Evolutionary conservation across 2,113 vertebrate species (phyloP).

Genomic region (Periophthalmodon schlosseri): DNA sequence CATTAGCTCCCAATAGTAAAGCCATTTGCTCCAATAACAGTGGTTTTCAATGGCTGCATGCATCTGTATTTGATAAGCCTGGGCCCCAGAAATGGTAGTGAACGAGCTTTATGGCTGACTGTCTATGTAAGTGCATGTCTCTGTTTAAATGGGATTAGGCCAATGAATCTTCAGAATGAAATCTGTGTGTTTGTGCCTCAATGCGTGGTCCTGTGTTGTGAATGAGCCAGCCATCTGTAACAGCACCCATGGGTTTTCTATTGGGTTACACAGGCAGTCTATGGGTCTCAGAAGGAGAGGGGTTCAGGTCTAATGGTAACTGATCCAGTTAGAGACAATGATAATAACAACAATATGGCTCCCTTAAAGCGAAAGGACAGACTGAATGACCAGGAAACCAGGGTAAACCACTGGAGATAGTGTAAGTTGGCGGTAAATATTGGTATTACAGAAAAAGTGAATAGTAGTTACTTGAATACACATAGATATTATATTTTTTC

Average conservation of each 20-base stretch:
- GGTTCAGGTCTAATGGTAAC: conserved; percentile 76
- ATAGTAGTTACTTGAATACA: neutral
- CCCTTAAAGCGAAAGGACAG: conserved; percentile 60
- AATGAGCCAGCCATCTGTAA: conserved; percentile 64
- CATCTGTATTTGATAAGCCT: conserved; percentile 37
- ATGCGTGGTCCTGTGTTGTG: conserved; percentile 25
- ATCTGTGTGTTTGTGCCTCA: conserved; percentile 51
- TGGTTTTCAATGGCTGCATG: conserved; percentile 56
- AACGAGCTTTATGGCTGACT: conserved; percentile 29
- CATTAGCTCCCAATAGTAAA: conserved; percentile 45
- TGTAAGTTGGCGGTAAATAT: neutral
- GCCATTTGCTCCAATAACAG: conserved; percentile 64
- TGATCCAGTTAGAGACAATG: conserved; percentile 73
- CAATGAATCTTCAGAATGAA: conserved; percentile 75
- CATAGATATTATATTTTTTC: too few relatives aligned
- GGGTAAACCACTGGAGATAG: neutral
- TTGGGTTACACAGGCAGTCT: conserved; percentile 70
- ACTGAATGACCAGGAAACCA: conserved; percentile 28
- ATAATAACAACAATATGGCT: conserved; percentile 73
- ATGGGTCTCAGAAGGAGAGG: conserved; percentile 69
- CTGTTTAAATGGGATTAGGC: conserved; percentile 64
- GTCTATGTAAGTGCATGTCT: conserved; percentile 52
- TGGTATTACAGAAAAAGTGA: neutral
- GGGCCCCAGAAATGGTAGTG: conserved; percentile 24
- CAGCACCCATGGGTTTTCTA: conserved; percentile 71